Evolutionary conservation across 1,140 invertebrate species (phyloP).

Genomic region (Drosophila leontia): DNA sequence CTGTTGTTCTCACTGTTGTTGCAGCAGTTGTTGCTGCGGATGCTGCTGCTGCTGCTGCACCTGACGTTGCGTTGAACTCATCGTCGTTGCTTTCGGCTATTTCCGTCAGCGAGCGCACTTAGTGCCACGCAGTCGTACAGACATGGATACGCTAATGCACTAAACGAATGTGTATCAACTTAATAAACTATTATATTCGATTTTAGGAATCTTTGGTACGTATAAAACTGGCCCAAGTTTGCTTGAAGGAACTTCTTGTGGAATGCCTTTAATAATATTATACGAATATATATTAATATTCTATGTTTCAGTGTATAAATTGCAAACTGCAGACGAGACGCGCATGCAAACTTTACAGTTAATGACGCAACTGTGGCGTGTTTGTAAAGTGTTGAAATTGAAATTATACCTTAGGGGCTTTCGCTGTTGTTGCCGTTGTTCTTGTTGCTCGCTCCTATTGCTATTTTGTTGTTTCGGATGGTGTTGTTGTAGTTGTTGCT

Average conservation of each 20-base stretch:
- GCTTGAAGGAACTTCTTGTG: not conserved
- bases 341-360: constrained; percentile 80
- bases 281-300: too few species aligned
- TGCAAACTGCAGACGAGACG: constrained; percentile 57
- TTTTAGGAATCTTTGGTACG: not conserved
- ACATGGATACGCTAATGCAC: constrained; percentile 36
- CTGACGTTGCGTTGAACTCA: constrained; percentile 75
- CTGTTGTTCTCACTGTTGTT: constrained; percentile 25
- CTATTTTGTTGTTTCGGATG: constrained; percentile 32
- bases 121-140: constrained; percentile 47
- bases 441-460: constrained; percentile 36
- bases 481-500: constrained; percentile 20
- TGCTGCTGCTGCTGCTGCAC: constrained; percentile 51
- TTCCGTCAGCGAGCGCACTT: constrained; percentile 72
- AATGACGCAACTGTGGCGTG: constrained; percentile 83
- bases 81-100: constrained; percentile 69
- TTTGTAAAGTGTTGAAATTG: constrained; percentile 83
- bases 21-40: constrained; percentile 22
- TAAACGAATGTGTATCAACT: constrained; percentile 4
- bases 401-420: constrained; percentile 77
- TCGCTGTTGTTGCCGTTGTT: constrained; percentile 41
- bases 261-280: too few species aligned
- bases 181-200: not conserved
- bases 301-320: constrained; percentile 9
- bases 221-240: not conserved